Evolutionary conservation across 2,797 vertebrate genomes (phyloP).

Genomic region (Nannoperca australis): DNA sequence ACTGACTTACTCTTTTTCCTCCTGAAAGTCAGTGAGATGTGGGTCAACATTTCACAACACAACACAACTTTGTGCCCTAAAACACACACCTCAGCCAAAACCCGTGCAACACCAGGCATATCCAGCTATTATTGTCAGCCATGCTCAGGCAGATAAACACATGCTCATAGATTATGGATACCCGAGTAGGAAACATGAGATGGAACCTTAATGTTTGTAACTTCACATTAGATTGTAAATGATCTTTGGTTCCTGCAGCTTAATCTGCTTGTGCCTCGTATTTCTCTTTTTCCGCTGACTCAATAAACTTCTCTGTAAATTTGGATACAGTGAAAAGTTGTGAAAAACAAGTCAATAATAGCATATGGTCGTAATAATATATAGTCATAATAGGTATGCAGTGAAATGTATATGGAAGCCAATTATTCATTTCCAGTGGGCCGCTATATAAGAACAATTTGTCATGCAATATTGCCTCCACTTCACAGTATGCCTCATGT

Average conservation of each 20-base stretch:
- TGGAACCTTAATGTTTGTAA: slow-evolving; percentile 28
- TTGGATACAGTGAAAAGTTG: slow-evolving; percentile 5
- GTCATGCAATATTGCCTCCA: slow-evolving; percentile 38
- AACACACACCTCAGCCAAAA: background rate
- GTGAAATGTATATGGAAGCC: slow-evolving; percentile 31
- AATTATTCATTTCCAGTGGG: slow-evolving; percentile 42
- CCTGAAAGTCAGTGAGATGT: slow-evolving; percentile 9
- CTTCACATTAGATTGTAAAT: slow-evolving; percentile 6
- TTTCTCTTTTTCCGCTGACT: slow-evolving; percentile 6
- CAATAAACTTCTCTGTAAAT: background rate
- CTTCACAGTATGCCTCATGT: slow-evolving; percentile 41
- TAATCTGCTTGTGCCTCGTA: slow-evolving; percentile 15
- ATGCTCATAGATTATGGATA: background rate
- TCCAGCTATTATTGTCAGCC: background rate
- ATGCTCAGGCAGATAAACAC: background rate
- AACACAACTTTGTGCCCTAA: background rate
- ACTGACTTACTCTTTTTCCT: background rate
- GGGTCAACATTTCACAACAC: background rate
- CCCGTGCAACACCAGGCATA: background rate
- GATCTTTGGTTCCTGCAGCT: slow-evolving; percentile 1
- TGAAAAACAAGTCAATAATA: slow-evolving; percentile 13
- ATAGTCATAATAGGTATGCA: slow-evolving; percentile 12
- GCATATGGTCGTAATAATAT: slow-evolving; percentile 18
- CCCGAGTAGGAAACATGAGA: slow-evolving; percentile 4
- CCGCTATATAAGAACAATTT: slow-evolving; percentile 33